These are phyloP conservation scores for Sarcophaga variegata DNA, from an alignment of 2,888 invertebrate species.

Conservation along the genomic window DNA sequence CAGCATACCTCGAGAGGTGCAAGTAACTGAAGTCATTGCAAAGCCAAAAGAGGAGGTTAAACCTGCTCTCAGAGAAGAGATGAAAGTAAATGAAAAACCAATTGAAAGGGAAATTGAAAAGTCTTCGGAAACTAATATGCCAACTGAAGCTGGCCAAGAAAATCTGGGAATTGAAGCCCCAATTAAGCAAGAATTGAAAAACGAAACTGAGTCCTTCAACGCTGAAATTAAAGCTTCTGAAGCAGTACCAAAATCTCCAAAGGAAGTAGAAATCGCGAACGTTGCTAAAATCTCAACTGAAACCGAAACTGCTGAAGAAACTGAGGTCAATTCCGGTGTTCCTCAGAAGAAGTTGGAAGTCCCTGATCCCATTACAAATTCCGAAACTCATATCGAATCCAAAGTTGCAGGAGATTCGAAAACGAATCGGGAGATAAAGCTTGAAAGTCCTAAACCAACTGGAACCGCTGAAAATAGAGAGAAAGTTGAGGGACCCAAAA, in stretches of 20 bases:
- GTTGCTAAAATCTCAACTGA: too few species aligned
- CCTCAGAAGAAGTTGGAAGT: too few species aligned
- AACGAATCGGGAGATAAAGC: background rate
- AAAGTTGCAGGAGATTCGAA: background rate
- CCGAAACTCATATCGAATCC: background rate
- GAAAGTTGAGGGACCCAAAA: too few species aligned
- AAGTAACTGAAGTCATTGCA: constrained; percentile 8
- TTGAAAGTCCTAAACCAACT: background rate
- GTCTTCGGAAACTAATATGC: background rate
- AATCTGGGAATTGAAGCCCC: background rate
- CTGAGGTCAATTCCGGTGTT: too few species aligned
- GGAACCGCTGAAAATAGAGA: too few species aligned
- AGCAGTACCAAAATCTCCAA: background rate
- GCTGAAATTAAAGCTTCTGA: background rate
- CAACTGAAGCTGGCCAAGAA: background rate
- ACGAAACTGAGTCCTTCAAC: background rate
- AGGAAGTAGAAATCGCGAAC: background rate
- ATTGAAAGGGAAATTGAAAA: background rate
- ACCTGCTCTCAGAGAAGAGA: background rate
- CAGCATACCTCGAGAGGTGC: background rate
- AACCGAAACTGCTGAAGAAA: too few species aligned
- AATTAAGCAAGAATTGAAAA: background rate
- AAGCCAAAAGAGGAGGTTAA: background rate
- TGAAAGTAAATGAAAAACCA: constrained; percentile 40
- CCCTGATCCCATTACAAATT: too few species aligned